These are phyloP conservation scores for Gobius niger DNA, from an alignment of 2,113 vertebrate genomes.

Conservation along the genomic window DNA sequence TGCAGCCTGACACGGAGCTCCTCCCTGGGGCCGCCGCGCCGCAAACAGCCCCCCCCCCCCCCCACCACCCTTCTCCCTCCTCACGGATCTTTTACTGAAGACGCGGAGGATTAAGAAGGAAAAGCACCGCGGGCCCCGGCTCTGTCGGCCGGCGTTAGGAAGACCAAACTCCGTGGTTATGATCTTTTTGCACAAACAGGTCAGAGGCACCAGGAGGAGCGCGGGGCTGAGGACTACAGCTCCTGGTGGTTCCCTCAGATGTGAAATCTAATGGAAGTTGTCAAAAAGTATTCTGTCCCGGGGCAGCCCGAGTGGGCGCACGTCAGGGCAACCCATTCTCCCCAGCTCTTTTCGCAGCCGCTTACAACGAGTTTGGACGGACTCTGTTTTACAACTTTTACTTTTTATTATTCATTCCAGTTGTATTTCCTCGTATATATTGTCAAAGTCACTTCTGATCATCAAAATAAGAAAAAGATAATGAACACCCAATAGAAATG, in stretches of 20 bases:
- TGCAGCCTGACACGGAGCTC: slow-evolving; percentile 74
- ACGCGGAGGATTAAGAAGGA: slow-evolving; percentile 68
- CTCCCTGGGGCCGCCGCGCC: slow-evolving; percentile 67
- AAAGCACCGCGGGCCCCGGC: slow-evolving; percentile 66
- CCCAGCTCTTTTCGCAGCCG: not conserved
- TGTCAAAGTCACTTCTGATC: too few species aligned
- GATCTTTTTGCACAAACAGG: slow-evolving; percentile 69
- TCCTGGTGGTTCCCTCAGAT: not conserved
- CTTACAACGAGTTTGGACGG: not conserved
- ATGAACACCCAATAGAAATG: too few species aligned
- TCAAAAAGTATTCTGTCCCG: not conserved
- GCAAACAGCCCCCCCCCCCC: slow-evolving; percentile 62
- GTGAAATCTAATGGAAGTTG: slow-evolving; percentile 1
- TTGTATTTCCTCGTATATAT: too few species aligned
- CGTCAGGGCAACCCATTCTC: not conserved
- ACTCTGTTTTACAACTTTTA: not conserved
- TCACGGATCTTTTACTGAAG: slow-evolving; percentile 71
- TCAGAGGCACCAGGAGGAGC: slow-evolving; percentile 12
- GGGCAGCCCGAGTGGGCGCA: not conserved
- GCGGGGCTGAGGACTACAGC: not conserved
- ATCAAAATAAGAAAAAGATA: too few species aligned
- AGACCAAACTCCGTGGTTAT: slow-evolving; percentile 71
- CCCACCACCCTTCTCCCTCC: slow-evolving; percentile 41
- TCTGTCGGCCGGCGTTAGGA: slow-evolving; percentile 76
- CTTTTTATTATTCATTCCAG: too few species aligned